A percentile compares a stretch with the other conserved stretches of the same genome.
phyloP scores from a whole-genome alignment of 2,113 vertebrate genomes.

The Bos javanicus region DNA sequence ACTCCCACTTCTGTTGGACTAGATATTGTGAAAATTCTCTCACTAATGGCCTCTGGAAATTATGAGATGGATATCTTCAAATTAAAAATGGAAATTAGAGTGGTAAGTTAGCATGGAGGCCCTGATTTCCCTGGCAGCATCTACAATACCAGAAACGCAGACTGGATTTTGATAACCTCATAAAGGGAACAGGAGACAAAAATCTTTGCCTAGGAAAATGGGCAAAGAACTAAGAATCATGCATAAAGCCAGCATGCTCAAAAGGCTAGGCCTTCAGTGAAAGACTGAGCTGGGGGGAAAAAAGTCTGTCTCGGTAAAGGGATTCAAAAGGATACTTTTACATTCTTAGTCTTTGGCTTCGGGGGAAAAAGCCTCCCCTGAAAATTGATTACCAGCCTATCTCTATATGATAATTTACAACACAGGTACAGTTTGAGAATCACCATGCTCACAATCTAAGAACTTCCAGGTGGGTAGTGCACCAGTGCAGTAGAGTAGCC shows the following conservation, averaged over 20 bases:
- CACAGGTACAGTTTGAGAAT: neutral
- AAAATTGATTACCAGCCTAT: neutral
- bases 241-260: neutral
- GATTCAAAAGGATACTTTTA: neutral
- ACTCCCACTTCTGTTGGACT: neutral
- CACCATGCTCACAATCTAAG: neutral
- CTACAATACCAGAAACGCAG: neutral
- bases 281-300: neutral
- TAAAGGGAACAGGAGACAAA: neutral
- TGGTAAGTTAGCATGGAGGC: neutral
- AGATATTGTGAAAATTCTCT: neutral
- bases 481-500: neutral
- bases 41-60: neutral
- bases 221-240: neutral
- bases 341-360: neutral
- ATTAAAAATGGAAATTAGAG: neutral
- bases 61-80: neutral
- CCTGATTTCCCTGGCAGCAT: neutral
- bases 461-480: neutral
- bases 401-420: neutral
- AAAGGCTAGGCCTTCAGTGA: neutral
- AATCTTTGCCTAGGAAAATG: neutral
- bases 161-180: neutral
- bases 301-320: neutral
- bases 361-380: neutral